These are phyloP conservation scores for Crambe crambe DNA, from an alignment of 37 sponge, comb jelly and placozoan species.

Conservation along the genomic window DNA sequence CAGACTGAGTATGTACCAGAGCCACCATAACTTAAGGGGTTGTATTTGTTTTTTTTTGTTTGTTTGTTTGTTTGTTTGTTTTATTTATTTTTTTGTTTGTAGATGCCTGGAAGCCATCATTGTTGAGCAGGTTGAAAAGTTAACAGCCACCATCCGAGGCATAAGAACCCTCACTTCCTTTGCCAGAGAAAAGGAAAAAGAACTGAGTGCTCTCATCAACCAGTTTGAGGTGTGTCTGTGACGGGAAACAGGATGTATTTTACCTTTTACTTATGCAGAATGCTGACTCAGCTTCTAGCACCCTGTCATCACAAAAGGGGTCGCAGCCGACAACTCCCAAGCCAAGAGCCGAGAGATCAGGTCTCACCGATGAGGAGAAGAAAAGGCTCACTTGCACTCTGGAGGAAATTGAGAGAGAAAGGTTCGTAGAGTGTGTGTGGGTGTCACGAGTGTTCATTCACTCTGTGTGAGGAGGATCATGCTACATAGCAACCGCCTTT, in stretches of 20 bases:
- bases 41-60: no score
- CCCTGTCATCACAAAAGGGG: not conserved
- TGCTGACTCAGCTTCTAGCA: not conserved
- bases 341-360: not conserved
- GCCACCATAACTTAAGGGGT: no score
- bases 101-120: constrained; percentile 72
- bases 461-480: constrained; percentile 4
- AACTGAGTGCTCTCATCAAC: constrained; percentile 20
- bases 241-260: not conserved
- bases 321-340: not conserved
- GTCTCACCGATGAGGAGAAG: constrained; percentile 16
- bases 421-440: constrained; percentile 19
- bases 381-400: constrained; percentile 29
- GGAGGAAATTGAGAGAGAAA: constrained; percentile 63
- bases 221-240: not conserved
- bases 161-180: constrained; percentile 41
- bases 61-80: no score
- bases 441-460: not conserved
- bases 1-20: constrained; percentile 50
- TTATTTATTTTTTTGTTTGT: not conserved
- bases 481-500: no score
- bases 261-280: not conserved
- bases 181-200: constrained; percentile 25
- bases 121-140: constrained; percentile 66
- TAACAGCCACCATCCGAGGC: constrained; percentile 48